Conservation (phyloP, 2,113 vertebrate species). For the Callionymus lyra region DNA sequence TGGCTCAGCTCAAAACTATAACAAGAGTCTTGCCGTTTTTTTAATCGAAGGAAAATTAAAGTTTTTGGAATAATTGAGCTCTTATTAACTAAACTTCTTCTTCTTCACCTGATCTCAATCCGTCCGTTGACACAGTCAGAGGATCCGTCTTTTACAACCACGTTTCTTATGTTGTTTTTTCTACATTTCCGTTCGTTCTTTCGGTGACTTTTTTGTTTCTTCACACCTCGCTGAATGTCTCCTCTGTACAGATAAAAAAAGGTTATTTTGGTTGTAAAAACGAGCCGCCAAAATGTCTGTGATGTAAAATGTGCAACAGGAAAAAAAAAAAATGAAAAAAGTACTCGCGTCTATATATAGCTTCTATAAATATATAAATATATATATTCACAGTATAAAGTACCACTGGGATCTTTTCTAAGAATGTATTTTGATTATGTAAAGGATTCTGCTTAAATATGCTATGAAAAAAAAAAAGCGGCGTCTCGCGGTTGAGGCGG, state of each 20-base stretch:
- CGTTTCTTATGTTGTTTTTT: no score
- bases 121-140: no score
- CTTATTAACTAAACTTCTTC: no score
- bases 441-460: constrained; percentile 52
- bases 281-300: constrained; percentile 52
- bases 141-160: no score
- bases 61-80: no score
- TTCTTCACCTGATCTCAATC: no score
- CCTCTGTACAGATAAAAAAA: constrained; percentile 11
- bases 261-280: constrained; percentile 4
- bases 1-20: no score
- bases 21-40: no score
- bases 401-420: constrained; percentile 57
- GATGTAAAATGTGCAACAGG: constrained; percentile 55
- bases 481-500: constrained; percentile 36
- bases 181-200: no score
- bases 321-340: constrained; percentile 27
- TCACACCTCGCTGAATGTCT: constrained; percentile 36
- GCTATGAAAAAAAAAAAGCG: constrained; percentile 27
- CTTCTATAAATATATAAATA: constrained; percentile 37
- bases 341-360: constrained; percentile 14
- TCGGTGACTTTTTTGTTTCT: constrained; percentile 1
- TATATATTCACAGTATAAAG: constrained; percentile 47
- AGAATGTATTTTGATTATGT: constrained; percentile 73
- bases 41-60: no score